These are phyloP conservation scores for Corythaeola cristata DNA, from an alignment of 2,113 vertebrate genomes.

Conservation along the genomic window DNA sequence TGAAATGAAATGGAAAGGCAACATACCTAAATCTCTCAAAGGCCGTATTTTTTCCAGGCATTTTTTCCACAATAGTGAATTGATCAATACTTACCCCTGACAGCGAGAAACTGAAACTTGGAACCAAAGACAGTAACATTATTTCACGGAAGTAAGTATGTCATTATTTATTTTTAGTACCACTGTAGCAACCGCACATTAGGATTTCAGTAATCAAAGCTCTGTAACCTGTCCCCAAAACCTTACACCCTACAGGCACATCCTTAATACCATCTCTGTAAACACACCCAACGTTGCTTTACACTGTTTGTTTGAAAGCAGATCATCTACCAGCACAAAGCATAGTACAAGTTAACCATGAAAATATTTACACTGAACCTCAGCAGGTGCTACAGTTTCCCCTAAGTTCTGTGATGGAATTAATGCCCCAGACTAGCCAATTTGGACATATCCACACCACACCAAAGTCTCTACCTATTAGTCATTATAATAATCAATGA, in stretches of 20 bases:
- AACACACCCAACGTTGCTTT: background rate
- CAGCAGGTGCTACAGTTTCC: background rate
- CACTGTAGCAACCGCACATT: background rate
- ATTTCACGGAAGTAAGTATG: background rate
- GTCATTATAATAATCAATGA: background rate
- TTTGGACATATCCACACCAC: background rate
- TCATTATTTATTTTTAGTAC: background rate
- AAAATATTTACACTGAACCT: background rate
- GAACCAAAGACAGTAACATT: background rate
- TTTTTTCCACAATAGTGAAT: background rate
- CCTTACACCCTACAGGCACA: background rate
- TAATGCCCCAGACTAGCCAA: background rate
- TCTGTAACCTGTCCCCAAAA: background rate
- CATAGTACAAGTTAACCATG: background rate
- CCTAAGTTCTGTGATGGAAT: background rate
- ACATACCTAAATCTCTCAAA: background rate
- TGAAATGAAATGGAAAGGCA: background rate
- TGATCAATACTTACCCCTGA: background rate
- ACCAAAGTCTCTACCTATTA: background rate
- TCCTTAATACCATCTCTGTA: background rate
- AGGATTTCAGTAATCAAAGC: background rate
- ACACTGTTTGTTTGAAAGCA: background rate
- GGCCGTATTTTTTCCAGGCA: background rate
- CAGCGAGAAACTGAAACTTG: background rate
- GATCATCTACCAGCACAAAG: background rate